These are phyloP conservation scores for Ostrea edulis DNA, from an alignment of 1,140 invertebrate genomes.

Conservation along the genomic window DNA sequence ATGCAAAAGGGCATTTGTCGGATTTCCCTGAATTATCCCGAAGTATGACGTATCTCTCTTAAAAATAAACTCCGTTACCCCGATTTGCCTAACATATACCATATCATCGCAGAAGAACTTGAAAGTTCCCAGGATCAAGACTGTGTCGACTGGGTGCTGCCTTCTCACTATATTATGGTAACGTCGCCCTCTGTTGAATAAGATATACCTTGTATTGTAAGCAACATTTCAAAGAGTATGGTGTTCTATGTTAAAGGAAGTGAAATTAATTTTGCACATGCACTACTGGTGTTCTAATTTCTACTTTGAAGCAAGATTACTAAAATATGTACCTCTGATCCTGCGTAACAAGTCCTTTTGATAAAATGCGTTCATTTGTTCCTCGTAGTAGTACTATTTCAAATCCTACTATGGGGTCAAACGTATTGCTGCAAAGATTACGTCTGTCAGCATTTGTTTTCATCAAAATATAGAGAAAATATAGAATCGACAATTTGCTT, in stretches of 20 bases:
- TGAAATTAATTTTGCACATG: no score
- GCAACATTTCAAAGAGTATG: no score
- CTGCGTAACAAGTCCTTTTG: not conserved
- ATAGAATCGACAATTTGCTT: no score
- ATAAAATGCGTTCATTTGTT: not conserved
- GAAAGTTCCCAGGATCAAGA: not conserved
- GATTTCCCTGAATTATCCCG: not conserved
- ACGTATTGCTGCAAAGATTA: not conserved
- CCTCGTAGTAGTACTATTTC: not conserved
- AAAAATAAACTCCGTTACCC: not conserved
- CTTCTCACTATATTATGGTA: not conserved
- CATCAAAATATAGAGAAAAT: no score
- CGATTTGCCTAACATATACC: not conserved
- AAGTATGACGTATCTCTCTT: not conserved
- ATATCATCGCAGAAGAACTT: slow-evolving; percentile 25
- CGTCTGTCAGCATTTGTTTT: no score
- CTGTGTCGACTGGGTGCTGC: not conserved
- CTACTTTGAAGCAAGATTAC: no score
- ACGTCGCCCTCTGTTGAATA: not conserved
- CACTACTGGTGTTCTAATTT: no score
- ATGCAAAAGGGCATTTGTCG: not conserved
- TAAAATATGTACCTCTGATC: not conserved
- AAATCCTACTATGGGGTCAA: not conserved
- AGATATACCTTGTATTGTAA: not conserved
- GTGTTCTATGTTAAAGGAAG: no score